Base-by-base conservation (phyloP, 2,113 vertebrate genomes). In the Aramus guarauna region DNA sequence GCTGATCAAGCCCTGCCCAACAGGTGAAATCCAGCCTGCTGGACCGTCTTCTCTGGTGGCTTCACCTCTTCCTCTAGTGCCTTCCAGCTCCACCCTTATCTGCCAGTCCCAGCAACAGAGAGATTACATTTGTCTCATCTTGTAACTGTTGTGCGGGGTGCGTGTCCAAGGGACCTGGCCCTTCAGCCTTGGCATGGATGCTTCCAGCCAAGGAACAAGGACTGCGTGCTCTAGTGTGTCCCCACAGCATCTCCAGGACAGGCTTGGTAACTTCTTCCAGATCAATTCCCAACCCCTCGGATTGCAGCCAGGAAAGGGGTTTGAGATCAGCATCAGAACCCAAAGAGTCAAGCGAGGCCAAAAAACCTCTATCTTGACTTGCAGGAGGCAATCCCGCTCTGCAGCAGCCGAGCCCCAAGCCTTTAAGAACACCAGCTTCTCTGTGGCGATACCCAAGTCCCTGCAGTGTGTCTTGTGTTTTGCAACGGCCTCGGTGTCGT, bases 281-380 rank as follows among this genome's bases (percentile, higher is more conserved):
- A 41, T 36, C 30, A 59, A 9, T 27, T 73, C 15, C n/a, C 11
- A 29, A 27, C 43, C 5, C 5, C 1, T 19, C 26, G n/a, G 48
- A 4, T 9, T 77, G 50, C 22, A 84, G 39, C 17, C 6, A 9
- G 59, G 41, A 82, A 56, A 39, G 9, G 10, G 22, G 11, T 45
- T 36, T 71, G 83, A 41, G 69, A 15, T 43, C 55, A 85, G 22
- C 26, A 39, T 22, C 7, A 30, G 60, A 48, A 78, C 15, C 13
- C 12, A 12, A 9, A 53, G 27, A 23, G 39, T 14, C 15, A n/a
- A 2, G 8, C 6, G 37, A n/a, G 52, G 24, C 71, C 15, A 24
- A 32, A 80, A 72, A 37, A 0, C 1, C 15, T 36, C n/a, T 27
- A 0, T 45, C 21, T 13, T 32, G 19, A 4, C 23, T 56, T 41